Evolutionary conservation across 2,888 invertebrate species (phyloP).

Genomic region (Beris morrisii): DNA sequence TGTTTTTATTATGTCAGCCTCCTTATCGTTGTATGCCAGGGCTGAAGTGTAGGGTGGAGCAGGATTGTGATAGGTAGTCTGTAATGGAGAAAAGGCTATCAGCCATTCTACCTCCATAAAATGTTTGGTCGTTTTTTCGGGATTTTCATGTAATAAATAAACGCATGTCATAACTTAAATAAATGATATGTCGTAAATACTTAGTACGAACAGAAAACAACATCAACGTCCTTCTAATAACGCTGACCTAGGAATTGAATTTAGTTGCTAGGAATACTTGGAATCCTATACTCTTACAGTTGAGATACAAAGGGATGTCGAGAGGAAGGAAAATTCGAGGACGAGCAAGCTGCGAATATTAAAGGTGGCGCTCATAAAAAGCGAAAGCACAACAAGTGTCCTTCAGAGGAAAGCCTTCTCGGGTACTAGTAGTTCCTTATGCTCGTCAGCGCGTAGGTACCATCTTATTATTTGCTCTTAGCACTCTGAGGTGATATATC

Average conservation of each 20-base stretch:
- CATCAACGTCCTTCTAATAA: constrained; percentile 16
- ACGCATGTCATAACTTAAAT: constrained; percentile 7
- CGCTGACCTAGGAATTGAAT: constrained; percentile 24
- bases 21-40: too few species aligned
- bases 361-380: constrained; percentile 23
- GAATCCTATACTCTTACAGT: too few species aligned
- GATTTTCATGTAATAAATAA: too few species aligned
- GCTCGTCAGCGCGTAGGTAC: constrained; percentile 1
- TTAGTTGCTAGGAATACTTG: too few species aligned
- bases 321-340: too few species aligned
- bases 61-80: too few species aligned
- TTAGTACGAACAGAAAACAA: constrained; percentile 15
- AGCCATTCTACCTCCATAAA: too few species aligned
- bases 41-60: too few species aligned
- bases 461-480: constrained; percentile 29
- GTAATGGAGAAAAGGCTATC: too few species aligned
- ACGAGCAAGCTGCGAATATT: not conserved
- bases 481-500: constrained; percentile 24
- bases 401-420: constrained; percentile 12
- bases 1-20: too few species aligned
- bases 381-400: constrained; percentile 26
- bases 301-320: too few species aligned
- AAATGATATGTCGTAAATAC: constrained; percentile 12
- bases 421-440: not conserved
- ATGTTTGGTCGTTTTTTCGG: too few species aligned